Evolutionary conservation across 2,797 vertebrate species (phyloP), one percentile per base, ranked within the genome.

Genomic region (Scomberomorus guttatus): DNA sequence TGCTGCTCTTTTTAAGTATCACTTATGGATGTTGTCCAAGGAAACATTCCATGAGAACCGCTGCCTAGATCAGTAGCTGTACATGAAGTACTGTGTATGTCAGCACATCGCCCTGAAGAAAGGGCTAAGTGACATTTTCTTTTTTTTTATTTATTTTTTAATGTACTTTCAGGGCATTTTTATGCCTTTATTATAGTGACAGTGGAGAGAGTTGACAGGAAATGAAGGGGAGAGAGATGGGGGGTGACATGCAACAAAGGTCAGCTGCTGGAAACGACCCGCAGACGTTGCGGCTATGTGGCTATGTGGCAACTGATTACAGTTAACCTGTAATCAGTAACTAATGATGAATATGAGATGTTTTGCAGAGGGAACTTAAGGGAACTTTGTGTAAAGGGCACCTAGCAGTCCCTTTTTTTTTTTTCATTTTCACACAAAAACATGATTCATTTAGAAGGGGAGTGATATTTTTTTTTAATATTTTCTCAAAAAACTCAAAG

Each of bases 1-100:
- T 44, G 59, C 46, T 51, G 32, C 66, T 71, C 55, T 79, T 70
- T 80, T 69, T 61, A 58, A 79, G 72, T 24, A n/a, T 75, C n/a
- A 63, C 55, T 61, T 55, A n/a, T 68, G 66, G 68, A 68, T n/a
- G 15, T 8, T 25, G 15, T 71, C 62, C 46, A 56, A 39, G 22
- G 27, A 59, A 56, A 60, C 42, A 54, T 5, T 62, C 11, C 11
- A 52, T 62, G 29, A 66, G 71, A 58, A 72, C 20, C 34, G 59
- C 25, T 25, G 24, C 20, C n/a, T 55, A 51, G 8, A 65, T 18
- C 24, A 67, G 56, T 51, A 39, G 22, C 29, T 70, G n/a, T n/a
- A 24, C 27, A 27, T 6, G 42, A 2, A 11, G 24, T n/a, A 24
- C 20, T 46, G 52, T 18, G 11, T 42, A 12, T 54, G 17, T 48